Evolutionary conservation across 2,797 vertebrate genomes (phyloP), one percentile per base, ranked within the genome.

Genomic region (Sciaenops ocellatus): DNA sequence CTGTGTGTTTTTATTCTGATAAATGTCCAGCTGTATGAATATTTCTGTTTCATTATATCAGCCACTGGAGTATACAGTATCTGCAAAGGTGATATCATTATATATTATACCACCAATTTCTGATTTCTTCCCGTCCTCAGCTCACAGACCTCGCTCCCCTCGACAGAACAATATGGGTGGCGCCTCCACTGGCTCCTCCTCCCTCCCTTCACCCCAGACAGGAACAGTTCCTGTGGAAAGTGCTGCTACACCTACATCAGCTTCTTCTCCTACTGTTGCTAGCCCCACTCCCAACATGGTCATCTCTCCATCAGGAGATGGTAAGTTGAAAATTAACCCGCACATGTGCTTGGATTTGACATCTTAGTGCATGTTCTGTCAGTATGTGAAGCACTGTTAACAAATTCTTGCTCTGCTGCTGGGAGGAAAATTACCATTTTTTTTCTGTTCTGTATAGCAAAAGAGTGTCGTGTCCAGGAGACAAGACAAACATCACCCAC

Each of bases 111-210:
- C 34, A 34, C 34, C 34, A 34, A 0, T 34, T 34, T 34, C 34
- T 34, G 34, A 34, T 1, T 34, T 46, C 28, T 18, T 94, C 82
- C 92, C 91, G 2, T 94, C 94, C 50, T 94, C 95, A 97, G 97
- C 96, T 79, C 98, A 99, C 95, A 97, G 98, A 90, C 98, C 98
- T 80, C 96, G 97, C 86, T 99, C 98, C 76, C 98, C 98, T 20
- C 95, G 98, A 90, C 98, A 99, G 90, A 98, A 95, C 88, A 97
- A 92, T 89, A 59, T 96, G 83, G 95, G 96, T 3, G 94, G 94
- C 72, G 89, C 94, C 73, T 94, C 97, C 68, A 77, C 96, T 28
- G 96, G 96, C 68, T 93, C 97, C 86, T 95, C 96, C 85, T 95
- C 96, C 83, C 93, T 97, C 84, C 93, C 96, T 56, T 97, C 97